Evolutionary conservation across 2,888 invertebrate genomes (phyloP), one percentile per base, ranked within the genome.

Genomic region (Trimorus sp.): DNA sequence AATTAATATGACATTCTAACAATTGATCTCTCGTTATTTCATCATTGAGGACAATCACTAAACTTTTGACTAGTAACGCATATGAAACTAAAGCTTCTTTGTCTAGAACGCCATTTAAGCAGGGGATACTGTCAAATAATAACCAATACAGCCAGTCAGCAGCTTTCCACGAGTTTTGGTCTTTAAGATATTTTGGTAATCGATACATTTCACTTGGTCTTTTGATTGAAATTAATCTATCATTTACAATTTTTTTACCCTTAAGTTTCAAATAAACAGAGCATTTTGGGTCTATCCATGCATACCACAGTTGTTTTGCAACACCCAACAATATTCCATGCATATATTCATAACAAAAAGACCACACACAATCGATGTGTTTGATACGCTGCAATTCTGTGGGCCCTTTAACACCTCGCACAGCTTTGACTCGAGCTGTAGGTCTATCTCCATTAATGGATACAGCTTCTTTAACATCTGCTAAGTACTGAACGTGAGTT

Each of bases 141-240:
- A 82, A 9, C 71, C 66, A 82, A 45, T 65, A 82, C 6, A 62
- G 15, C 76, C 71, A 70, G n/a, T 76, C 73, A 2, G 73, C 36
- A 12, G 63, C 73, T 49, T 82, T 81, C 68, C 66, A 73, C n/a
- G 36, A 49, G 3, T 26, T 7, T 40, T 58, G 65, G n/a, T 63
- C 15, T 51, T 60, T 68, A 4, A 81, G 42, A 36, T 48, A 40
- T 53, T 71, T 69, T 12, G 78, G 42, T 16, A 83, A 49, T 38
- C 80, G 36, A 74, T 83, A 65, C 49, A 83, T 70, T 51, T 83
- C 77, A n/a, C 62, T 68, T 12, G 80, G 75, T 37, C 69, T 62
- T 45, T 62, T 80, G 12, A 80, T 80, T 7, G 8, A n/a, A 45
- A 68, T 42, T 6, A 70, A 70, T 36, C 74, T 40, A 62, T n/a